Conservation (phyloP, 2,113 vertebrate genomes). For the Rhinopomastus cyanomelas region DNA sequence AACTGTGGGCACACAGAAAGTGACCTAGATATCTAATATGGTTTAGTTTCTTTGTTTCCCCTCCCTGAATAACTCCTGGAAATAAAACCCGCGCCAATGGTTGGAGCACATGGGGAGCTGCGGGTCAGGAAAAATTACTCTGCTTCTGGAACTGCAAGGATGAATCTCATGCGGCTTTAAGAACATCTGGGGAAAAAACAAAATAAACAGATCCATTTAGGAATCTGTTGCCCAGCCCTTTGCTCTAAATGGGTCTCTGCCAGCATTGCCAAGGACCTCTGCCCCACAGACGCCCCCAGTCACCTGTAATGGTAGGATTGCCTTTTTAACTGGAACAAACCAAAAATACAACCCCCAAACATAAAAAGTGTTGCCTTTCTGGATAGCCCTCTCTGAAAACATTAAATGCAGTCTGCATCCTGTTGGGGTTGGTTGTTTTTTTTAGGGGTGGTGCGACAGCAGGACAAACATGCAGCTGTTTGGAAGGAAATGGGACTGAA, state of each 20-base stretch:
- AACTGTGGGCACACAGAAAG: not conserved
- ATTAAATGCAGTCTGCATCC: not conserved
- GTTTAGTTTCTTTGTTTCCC: not conserved
- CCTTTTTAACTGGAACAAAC: not conserved
- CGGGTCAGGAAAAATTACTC: no score
- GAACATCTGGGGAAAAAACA: not conserved
- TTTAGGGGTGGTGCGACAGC: not conserved
- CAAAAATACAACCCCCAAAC: not conserved
- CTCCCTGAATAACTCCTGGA: not conserved
- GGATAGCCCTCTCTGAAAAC: not conserved
- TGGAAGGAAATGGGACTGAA: not conserved
- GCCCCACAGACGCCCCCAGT: not conserved
- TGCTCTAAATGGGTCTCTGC: not conserved
- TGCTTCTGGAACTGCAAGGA: not conserved
- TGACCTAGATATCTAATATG: not conserved
- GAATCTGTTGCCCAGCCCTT: not conserved
- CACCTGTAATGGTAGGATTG: not conserved
- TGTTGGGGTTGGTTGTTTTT: not conserved
- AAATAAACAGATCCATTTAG: not conserved
- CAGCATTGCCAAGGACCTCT: not conserved
- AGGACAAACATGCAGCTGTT: not conserved
- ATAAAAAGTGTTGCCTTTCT: not conserved
- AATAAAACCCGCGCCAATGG: not conserved
- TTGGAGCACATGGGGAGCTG: no score
- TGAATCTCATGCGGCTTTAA: not conserved